A percentile compares a stretch with the other conserved stretches of the same genome.
Evolutionary conservation across 2,797 vertebrate genomes (phyloP).

Genomic region (Hybognathus amarus): DNA sequence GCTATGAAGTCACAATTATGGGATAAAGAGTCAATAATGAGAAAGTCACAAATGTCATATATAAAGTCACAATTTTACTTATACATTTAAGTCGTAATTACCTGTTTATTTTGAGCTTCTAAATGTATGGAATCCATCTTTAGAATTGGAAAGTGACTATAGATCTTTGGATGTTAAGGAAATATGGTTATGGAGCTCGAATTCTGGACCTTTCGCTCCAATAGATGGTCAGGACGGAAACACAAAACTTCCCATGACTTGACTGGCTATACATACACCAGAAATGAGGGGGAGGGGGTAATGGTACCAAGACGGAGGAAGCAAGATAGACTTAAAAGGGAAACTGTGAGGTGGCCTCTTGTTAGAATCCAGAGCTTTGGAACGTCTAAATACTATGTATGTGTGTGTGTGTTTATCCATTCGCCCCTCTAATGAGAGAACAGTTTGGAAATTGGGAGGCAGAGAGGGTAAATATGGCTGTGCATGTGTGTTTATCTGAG

Average conservation of each 20-base stretch:
- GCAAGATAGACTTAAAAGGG: constrained; percentile 50
- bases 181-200: constrained; percentile 3
- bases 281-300: not conserved
- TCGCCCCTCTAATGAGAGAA: constrained; percentile 36
- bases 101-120: not conserved
- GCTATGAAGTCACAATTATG: not conserved
- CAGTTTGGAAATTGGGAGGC: constrained; percentile 37
- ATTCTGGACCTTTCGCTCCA: not conserved
- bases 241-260: constrained; percentile 23
- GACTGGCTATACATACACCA: constrained; percentile 28
- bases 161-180: constrained; percentile 23
- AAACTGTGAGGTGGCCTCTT: constrained; percentile 46
- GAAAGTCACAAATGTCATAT: not conserved
- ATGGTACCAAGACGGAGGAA: constrained; percentile 34
- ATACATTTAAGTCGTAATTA: not conserved
- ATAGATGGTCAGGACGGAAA: constrained; percentile 39
- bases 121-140: constrained; percentile 27
- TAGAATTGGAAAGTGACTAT: constrained; percentile 6
- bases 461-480: constrained; percentile 38
- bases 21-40: not conserved
- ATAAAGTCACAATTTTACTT: not conserved
- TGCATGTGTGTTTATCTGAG: constrained; percentile 54
- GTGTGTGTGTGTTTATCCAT: constrained; percentile 43
- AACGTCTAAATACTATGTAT: constrained; percentile 34
- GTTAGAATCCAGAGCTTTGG: constrained; percentile 40